A percentile compares a stretch with the other conserved stretches of the same genome.
Conservation (phyloP, 2,113 vertebrate genomes). For the Bambusicola thoracicus region DNA sequence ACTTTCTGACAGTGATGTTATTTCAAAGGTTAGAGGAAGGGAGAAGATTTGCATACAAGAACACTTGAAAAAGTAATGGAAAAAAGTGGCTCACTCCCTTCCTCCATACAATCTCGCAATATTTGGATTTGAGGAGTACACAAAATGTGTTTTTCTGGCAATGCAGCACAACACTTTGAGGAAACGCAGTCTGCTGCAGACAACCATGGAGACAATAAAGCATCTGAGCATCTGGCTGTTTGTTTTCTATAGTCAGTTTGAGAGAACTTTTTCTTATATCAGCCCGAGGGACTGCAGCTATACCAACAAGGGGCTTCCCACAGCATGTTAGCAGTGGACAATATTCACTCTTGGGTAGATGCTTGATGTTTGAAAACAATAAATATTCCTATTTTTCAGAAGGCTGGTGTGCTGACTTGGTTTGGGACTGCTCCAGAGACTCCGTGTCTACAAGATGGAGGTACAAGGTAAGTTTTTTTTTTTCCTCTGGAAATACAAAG, state of each 20-base stretch:
- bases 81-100: neutral
- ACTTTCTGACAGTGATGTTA: slow-evolving; percentile 23
- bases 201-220: neutral
- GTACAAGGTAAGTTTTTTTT: neutral
- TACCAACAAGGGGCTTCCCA: neutral
- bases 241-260: neutral
- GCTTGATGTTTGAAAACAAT: neutral
- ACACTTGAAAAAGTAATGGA: neutral
- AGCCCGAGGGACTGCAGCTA: neutral
- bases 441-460: neutral
- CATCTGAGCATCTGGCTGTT: neutral
- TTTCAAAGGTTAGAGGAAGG: slow-evolving; percentile 40
- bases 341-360: neutral
- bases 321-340: neutral
- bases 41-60: slow-evolving; percentile 28
- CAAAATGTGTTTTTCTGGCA: neutral
- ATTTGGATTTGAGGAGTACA: slow-evolving; percentile 5
- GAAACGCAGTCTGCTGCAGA: neutral
- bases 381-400: neutral
- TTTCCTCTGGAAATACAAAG: neutral
- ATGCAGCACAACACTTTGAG: neutral
- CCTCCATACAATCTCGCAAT: neutral
- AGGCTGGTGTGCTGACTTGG: neutral
- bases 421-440: neutral
- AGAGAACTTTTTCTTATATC: neutral